Percentiles rank a stretch among this genome's conserved stretches.
Conservation (phyloP, 53 echinoderm and acorn worm species). For the Apostichopus leukothele region DNA sequence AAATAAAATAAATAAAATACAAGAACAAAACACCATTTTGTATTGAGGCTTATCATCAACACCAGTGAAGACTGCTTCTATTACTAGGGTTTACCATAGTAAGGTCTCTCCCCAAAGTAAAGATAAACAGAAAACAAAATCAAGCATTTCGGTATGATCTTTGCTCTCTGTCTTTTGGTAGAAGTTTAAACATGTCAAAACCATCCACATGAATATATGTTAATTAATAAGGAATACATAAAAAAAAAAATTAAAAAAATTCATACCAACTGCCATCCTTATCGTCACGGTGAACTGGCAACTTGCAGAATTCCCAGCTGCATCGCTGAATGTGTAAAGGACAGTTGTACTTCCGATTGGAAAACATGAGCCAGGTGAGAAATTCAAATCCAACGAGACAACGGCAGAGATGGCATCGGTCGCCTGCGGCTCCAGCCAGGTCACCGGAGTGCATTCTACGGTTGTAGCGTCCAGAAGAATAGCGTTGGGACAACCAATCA, state of each 20-base stretch:
- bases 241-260: not conserved
- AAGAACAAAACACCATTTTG: no score
- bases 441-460: not conserved
- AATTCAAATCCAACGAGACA: not conserved
- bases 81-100: no score
- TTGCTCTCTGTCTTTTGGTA: no score
- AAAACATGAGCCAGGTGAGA: not conserved
- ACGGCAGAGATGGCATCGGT: not conserved
- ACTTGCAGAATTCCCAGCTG: conserved; percentile 12
- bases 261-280: conserved; percentile 17
- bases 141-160: no score
- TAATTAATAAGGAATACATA: no score
- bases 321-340: not conserved
- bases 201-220: no score
- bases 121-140: no score
- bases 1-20: no score
- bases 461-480: not conserved
- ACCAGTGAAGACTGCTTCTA: no score
- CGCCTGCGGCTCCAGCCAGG: conserved; percentile 10
- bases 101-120: no score
- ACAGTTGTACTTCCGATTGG: not conserved
- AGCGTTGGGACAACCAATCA: not conserved
- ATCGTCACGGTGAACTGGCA: conserved; percentile 12
- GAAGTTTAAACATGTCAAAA: no score
- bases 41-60: no score